Evolutionary conservation across 2,888 invertebrate species (phyloP).

Genomic region (Lasius fuliginosus): DNA sequence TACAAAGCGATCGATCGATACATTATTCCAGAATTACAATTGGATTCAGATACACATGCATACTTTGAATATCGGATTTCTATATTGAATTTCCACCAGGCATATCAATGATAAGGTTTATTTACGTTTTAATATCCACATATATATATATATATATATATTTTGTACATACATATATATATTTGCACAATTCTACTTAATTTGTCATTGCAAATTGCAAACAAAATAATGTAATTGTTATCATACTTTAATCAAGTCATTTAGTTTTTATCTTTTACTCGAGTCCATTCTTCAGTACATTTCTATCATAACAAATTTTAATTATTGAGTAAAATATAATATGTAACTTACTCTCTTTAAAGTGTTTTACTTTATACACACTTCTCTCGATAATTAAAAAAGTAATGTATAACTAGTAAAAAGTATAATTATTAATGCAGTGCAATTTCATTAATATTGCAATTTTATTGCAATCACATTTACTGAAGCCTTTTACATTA

Average conservation of each 20-base stretch:
- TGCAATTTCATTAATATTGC: not conserved
- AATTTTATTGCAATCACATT: constrained; percentile 12
- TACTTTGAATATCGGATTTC: constrained; percentile 34
- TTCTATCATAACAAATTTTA: not conserved
- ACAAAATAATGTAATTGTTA: not conserved
- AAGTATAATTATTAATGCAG: not conserved
- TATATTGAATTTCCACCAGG: constrained; percentile 28
- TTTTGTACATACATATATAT: not conserved
- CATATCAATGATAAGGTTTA: not conserved
- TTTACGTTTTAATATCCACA: not conserved
- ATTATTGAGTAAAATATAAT: not conserved
- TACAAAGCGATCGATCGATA: constrained; percentile 57
- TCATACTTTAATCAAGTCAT: not conserved
- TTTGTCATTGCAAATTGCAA: constrained; percentile 8
- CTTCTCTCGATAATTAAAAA: constrained; percentile 2
- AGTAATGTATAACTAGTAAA: not conserved
- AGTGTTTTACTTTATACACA: not conserved
- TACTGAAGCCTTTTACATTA: constrained; percentile 59
- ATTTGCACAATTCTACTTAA: not conserved
- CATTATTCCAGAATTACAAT: constrained; percentile 43
- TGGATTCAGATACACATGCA: constrained; percentile 2
- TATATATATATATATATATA: not conserved
- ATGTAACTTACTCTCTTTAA: not conserved
- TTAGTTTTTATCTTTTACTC: not conserved
- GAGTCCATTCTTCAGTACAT: not conserved